These are phyloP conservation scores for Hylia prasina DNA, from an alignment of 2,113 vertebrate genomes.

Conservation along the genomic window DNA sequence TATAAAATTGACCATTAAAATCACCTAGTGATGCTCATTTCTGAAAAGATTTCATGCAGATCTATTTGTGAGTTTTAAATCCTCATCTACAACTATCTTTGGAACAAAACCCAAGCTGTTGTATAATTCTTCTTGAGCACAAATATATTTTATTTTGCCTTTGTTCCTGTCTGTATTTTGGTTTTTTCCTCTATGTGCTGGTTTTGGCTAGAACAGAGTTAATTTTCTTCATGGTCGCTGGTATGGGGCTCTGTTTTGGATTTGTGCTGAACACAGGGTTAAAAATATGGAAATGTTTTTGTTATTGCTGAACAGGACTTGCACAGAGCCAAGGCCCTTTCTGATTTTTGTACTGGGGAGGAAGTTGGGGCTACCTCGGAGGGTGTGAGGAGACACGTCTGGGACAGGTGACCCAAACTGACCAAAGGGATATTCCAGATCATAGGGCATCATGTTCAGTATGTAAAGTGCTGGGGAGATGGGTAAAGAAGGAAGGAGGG, in stretches of 20 bases:
- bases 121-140: not conserved
- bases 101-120: not conserved
- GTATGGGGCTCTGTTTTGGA: not conserved
- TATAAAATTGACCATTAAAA: not conserved
- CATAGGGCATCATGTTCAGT: too few species aligned
- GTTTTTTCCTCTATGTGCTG: accelerated
- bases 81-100: not conserved
- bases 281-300: not conserved
- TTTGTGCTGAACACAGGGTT: not conserved
- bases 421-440: not conserved
- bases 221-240: not conserved
- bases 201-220: not conserved
- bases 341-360: accelerated
- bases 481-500: not conserved
- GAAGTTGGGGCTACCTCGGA: not conserved
- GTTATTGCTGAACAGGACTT: not conserved
- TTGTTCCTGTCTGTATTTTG: not conserved
- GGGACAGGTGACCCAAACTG: not conserved
- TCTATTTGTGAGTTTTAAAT: not conserved
- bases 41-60: not conserved
- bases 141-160: not conserved
- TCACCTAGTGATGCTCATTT: not conserved
- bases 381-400: not conserved
- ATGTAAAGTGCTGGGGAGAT: not conserved
- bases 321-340: not conserved